A percentile compares a stretch with the other conserved stretches of the same genome.
phyloP scores from a whole-genome alignment of 2,113 vertebrate species.

The Gorsachius goisagi region DNA sequence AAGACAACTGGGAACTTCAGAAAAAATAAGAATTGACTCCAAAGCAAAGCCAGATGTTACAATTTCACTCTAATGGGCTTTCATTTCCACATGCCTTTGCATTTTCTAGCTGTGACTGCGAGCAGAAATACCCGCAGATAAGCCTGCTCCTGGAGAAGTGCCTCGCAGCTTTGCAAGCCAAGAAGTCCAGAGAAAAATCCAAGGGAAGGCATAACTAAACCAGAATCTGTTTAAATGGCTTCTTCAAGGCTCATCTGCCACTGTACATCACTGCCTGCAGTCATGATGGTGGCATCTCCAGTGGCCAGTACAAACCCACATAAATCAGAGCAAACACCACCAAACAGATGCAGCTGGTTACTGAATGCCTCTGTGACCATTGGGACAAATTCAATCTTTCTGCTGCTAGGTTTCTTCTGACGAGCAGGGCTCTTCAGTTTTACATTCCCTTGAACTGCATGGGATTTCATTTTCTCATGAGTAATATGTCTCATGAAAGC shows the following conservation, averaged over 20 bases:
- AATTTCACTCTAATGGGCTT: not conserved
- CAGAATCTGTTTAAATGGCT: not conserved
- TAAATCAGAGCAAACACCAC: not conserved
- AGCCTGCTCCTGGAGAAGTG: not conserved
- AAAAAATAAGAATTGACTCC: not conserved
- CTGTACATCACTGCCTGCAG: not conserved
- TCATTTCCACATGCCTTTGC: not conserved
- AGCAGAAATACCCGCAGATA: not conserved
- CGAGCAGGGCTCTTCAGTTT: not conserved
- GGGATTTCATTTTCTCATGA: slow-evolving; percentile 32
- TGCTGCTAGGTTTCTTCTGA: not conserved
- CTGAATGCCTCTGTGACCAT: not conserved
- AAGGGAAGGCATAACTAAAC: not conserved
- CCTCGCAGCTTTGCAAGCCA: not conserved
- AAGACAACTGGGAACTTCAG: not conserved
- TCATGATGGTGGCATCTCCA: not conserved
- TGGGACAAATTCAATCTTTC: not conserved
- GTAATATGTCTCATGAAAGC: slow-evolving; percentile 13
- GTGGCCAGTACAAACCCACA: not conserved
- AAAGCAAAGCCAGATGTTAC: not conserved
- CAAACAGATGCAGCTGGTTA: not conserved
- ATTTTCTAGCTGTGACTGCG: not conserved
- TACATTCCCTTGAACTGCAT: not conserved
- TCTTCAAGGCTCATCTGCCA: not conserved
- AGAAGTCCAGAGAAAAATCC: not conserved